These are phyloP conservation scores for Pyrrhia umbra DNA, from an alignment of 2,888 invertebrate species.

Conservation along the genomic window DNA sequence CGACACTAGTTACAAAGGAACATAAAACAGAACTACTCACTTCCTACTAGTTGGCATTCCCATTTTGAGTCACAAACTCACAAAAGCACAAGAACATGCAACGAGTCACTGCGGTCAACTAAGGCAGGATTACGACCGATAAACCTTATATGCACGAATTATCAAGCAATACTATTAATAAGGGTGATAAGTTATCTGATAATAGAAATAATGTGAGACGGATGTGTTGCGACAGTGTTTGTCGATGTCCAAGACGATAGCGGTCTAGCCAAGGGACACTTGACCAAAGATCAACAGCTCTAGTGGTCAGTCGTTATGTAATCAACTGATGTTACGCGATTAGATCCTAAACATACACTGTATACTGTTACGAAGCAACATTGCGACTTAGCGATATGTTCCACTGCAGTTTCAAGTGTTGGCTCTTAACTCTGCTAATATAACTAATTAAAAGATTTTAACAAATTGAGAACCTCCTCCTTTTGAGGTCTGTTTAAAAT, in stretches of 20 bases:
- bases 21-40: slow-evolving; percentile 39
- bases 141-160: slow-evolving; percentile 60
- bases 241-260: slow-evolving; percentile 37
- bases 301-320: slow-evolving; percentile 22
- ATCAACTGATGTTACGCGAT: background rate
- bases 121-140: slow-evolving; percentile 48
- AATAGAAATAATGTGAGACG: slow-evolving; percentile 54
- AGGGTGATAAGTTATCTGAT: slow-evolving; percentile 61
- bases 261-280: slow-evolving; percentile 22
- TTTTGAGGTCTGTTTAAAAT: too few relatives aligned
- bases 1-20: slow-evolving; percentile 4
- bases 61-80: slow-evolving; percentile 41
- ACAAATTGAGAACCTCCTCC: too few relatives aligned
- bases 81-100: slow-evolving; percentile 37
- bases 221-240: slow-evolving; percentile 44
- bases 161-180: slow-evolving; percentile 50
- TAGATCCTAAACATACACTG: background rate
- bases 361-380: background rate
- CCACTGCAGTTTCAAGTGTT: too few relatives aligned
- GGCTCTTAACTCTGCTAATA: too few relatives aligned
- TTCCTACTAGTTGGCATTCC: slow-evolving; percentile 45
- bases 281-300: slow-evolving; percentile 42
- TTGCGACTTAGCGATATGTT: background rate
- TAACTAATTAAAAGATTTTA: too few relatives aligned
- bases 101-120: slow-evolving; percentile 47